Base-by-base conservation (phyloP, 2,888 invertebrate species). In the Pristionchus maxplancki region DNA sequence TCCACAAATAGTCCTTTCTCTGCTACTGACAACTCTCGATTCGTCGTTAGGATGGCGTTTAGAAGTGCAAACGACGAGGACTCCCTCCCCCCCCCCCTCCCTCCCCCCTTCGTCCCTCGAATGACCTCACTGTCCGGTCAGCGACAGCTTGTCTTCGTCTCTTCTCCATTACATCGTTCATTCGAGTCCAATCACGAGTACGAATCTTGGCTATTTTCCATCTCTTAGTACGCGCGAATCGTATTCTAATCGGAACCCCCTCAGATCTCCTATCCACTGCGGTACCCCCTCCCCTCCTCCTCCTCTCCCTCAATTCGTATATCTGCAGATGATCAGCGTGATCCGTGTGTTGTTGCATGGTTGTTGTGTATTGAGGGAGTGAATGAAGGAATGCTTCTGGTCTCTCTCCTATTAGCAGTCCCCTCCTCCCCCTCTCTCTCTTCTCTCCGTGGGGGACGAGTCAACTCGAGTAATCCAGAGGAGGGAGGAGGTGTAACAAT, bases 41-140 rank as follows among this genome's bases (percentile, higher is more conserved):
- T 17, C 71, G 71, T 71, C 71, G 20, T 71, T 71, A 71, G 8
- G 71, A 37, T 24, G 71, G 8, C 20, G 71, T 71, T 71, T 37
- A 20, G 20, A 37, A 71, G 71, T 71, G 71, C 40, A 89, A n/a
- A 67, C 89, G 15, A 87, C 71, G 17, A 40, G 84, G 4, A 64
- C 90, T 89, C 28, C 89, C 82, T 89, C 4, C 78, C 88, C 71
- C 90, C 89, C 89, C 83, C 89, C 24, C n/a, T 90, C 62, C 88
- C 89, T n/a, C 90, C 89, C 28, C 89, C 89, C 24, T 89, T 67
- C 71, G 5, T 34, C 31, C 71, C 17, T 31, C 31, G 64, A 67
- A 67, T 67, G 64, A 67, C 64, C 34, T 67, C 64, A 67, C 64
- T 67, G 31, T 67, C 64, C 64, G 64, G 64, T 67, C 64, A 58